A percentile compares a stretch with the other conserved stretches of the same genome.
phyloP scores from a whole-genome alignment of 2,888 invertebrate species.

The Ennomos erosarius region DNA sequence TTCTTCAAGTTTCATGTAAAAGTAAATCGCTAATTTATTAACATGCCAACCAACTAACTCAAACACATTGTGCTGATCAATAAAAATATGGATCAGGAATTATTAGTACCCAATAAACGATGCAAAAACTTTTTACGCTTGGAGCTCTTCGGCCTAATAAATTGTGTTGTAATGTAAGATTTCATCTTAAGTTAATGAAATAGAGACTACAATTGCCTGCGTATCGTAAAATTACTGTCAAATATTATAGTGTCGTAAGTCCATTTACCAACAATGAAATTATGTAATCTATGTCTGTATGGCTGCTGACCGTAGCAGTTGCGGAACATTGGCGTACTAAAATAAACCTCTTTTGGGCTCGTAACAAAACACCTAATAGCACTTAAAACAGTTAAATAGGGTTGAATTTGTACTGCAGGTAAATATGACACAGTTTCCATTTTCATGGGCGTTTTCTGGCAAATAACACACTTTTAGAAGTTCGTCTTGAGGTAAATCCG shows the following conservation, averaged over 20 bases:
- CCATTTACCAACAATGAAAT: slow-evolving; percentile 41
- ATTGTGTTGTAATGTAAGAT: not conserved
- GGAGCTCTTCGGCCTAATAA: slow-evolving; percentile 51
- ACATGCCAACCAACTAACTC: too few relatives aligned
- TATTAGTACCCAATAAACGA: slow-evolving; percentile 34
- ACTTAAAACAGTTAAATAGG: slow-evolving; percentile 22
- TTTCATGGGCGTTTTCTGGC: slow-evolving; percentile 28
- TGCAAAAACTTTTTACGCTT: slow-evolving; percentile 43
- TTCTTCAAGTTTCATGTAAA: too few relatives aligned
- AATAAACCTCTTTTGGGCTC: slow-evolving; percentile 44
- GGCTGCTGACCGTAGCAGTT: slow-evolving; percentile 51
- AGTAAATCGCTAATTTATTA: too few relatives aligned
- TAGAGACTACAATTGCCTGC: slow-evolving; percentile 38
- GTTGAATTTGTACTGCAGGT: slow-evolving; percentile 19
- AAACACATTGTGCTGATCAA: not conserved
- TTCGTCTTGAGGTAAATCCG: slow-evolving; percentile 33
- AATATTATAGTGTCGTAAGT: slow-evolving; percentile 57
- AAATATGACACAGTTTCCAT: slow-evolving; percentile 11
- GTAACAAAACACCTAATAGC: slow-evolving; percentile 38
- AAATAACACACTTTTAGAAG: slow-evolving; percentile 25
- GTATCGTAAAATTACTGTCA: slow-evolving; percentile 30
- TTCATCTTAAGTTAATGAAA: rapidly evolving
- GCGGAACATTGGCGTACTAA: slow-evolving; percentile 61
- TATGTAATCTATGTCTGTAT: slow-evolving; percentile 53
- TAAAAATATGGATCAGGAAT: slow-evolving; percentile 1